Conservation (phyloP, 2,113 vertebrate genomes). For the Alethe castanea region DNA sequence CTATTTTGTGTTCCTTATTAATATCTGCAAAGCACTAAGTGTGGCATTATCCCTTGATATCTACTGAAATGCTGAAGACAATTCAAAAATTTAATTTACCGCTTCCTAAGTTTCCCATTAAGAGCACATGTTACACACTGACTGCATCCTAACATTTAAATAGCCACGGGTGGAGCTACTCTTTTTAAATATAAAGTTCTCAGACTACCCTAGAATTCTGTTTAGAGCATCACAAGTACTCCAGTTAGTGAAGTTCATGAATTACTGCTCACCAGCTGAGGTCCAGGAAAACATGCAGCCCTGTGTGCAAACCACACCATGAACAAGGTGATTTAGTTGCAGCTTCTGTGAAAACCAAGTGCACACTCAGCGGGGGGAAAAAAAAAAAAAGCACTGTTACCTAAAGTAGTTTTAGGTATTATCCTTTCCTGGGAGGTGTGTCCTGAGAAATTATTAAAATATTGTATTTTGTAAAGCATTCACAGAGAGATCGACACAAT, state of each 20-base stretch:
- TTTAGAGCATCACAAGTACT: neutral
- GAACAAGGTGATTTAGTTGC: neutral
- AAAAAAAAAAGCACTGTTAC: fast-evolving
- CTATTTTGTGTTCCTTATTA: neutral
- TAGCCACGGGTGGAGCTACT: neutral
- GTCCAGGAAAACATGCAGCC: neutral
- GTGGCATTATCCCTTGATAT: neutral
- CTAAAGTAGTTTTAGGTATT: neutral
- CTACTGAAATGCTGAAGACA: neutral
- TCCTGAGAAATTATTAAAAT: neutral
- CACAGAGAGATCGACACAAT: neutral
- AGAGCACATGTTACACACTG: neutral
- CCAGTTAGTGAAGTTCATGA: neutral
- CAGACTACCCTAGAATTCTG: neutral
- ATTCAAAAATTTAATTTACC: neutral
- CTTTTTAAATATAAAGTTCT: neutral
- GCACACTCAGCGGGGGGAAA: fast-evolving
- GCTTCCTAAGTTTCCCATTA: neutral
- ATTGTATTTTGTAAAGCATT: neutral
- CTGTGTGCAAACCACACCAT: neutral
- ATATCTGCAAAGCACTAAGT: neutral
- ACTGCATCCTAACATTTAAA: neutral
- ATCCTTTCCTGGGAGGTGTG: neutral
- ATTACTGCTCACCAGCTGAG: neutral
- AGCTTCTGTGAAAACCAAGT: neutral